These are phyloP conservation scores for Rhopalosiphum padi DNA, from an alignment of 1,140 invertebrate genomes.

Conservation along the genomic window DNA sequence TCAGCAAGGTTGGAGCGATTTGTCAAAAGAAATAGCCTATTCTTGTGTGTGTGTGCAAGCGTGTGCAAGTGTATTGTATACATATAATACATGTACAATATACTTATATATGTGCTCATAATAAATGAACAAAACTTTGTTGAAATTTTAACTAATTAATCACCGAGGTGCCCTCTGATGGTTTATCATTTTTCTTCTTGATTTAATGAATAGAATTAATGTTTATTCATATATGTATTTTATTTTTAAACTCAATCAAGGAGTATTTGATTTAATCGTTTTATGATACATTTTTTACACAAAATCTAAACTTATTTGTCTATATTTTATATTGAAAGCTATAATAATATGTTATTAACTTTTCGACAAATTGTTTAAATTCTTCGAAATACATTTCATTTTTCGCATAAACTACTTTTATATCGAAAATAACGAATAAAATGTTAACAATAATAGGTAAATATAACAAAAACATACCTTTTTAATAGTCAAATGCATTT, in stretches of 20 bases:
- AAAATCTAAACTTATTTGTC: neutral
- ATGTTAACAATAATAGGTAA: neutral
- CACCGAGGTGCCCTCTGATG: neutral
- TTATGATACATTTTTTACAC: neutral
- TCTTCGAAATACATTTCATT: neutral
- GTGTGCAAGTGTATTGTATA: neutral
- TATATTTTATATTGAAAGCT: neutral
- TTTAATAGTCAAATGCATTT: neutral
- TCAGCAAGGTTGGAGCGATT: slow-evolving; percentile 19
- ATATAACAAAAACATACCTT: neutral
- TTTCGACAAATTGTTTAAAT: neutral
- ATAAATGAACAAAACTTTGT: slow-evolving; percentile 24
- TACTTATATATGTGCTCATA: neutral
- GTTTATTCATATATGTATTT: neutral
- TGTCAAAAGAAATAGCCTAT: neutral
- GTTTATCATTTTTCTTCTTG: slow-evolving; percentile 37
- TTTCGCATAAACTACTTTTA: neutral
- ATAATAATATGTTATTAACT: neutral
- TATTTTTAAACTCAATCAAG: neutral
- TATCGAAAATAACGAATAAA: neutral
- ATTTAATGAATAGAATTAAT: neutral
- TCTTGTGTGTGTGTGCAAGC: neutral
- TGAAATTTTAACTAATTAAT: slow-evolving; percentile 42
- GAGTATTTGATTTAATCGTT: neutral
- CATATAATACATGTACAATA: neutral